Evolutionary conservation across 2,113 vertebrate species (phyloP).

Genomic region (Baryphthengus martii): DNA sequence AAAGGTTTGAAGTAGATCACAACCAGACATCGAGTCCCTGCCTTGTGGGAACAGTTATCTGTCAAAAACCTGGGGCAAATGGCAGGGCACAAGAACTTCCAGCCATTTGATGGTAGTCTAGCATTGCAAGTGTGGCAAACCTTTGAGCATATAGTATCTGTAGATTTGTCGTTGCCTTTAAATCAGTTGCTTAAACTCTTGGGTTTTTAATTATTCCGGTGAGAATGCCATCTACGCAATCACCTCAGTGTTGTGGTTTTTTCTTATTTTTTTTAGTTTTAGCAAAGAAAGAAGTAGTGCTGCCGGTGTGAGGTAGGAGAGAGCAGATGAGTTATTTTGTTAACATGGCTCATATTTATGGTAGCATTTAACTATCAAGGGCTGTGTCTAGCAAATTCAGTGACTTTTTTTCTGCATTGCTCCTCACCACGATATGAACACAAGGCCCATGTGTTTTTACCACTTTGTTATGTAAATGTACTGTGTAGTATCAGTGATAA

Average conservation of each 20-base stretch:
- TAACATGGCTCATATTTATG: neutral
- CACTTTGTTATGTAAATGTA: constrained; percentile 8
- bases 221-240: neutral
- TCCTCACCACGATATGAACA: neutral
- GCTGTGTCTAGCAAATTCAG: neutral
- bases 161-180: neutral
- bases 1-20: neutral
- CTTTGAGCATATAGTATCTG: neutral
- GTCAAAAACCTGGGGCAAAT: neutral
- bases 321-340: neutral
- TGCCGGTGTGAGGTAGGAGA: neutral
- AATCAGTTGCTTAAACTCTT: neutral
- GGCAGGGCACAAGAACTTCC: neutral
- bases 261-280: neutral
- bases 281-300: neutral
- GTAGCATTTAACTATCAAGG: neutral
- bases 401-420: neutral
- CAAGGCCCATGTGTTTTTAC: neutral
- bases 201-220: neutral
- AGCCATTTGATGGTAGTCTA: neutral
- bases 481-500: neutral
- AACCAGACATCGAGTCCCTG: neutral
- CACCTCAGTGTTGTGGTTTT: neutral
- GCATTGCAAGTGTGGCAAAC: neutral
- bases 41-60: neutral